phyloP scores from a whole-genome alignment of 2,888 invertebrate genomes.

The Acanthosepion lycidas region DNA sequence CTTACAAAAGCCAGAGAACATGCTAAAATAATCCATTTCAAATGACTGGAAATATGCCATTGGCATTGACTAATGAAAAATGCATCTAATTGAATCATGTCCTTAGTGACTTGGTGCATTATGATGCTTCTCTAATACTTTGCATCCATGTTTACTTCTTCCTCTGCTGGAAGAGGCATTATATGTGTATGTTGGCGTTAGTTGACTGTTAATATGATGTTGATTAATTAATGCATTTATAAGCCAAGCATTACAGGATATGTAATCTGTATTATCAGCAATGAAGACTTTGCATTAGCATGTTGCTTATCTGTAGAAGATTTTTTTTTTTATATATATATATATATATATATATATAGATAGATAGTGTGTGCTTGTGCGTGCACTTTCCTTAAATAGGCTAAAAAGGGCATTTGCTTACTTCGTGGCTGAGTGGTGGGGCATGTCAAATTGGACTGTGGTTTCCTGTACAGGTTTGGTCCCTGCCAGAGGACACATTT shows the following conservation, averaged over 20 bases:
- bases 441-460: no score
- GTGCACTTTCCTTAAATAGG: no score
- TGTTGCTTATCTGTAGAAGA: neutral
- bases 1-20: neutral
- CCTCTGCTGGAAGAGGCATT: neutral
- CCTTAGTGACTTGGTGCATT: conserved; percentile 33
- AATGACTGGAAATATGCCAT: conserved; percentile 6
- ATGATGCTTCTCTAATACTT: neutral
- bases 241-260: neutral
- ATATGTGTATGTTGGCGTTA: neutral
- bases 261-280: neutral
- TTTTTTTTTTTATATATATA: no score
- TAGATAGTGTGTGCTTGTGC: no score
- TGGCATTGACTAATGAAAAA: conserved; percentile 33
- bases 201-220: neutral
- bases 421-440: no score
- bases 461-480: no score
- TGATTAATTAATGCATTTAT: neutral
- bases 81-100: conserved; percentile 20
- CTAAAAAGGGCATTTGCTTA: no score
- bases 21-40: neutral
- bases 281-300: neutral
- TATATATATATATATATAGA: no score
- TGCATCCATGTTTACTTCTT: neutral
- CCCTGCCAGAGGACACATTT: no score